phyloP scores from a whole-genome alignment of 1,140 invertebrate species.

The Drosophila sucinea region DNA sequence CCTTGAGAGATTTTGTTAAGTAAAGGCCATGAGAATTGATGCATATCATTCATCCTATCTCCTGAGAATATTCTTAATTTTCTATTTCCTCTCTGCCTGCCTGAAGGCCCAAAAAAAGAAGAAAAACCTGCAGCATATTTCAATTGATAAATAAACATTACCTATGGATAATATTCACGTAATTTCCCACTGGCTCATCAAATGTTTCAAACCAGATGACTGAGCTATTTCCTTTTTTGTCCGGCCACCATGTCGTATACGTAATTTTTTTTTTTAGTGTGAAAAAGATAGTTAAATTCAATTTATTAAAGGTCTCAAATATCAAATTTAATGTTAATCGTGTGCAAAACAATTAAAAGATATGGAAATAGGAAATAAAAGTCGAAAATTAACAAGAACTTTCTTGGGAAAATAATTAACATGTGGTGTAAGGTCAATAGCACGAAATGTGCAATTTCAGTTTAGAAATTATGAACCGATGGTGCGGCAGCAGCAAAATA shows the following conservation, averaged over 20 bases:
- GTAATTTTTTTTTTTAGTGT: too few species aligned
- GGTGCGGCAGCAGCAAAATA: not conserved
- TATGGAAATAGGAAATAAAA: not conserved
- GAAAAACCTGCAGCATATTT: not conserved
- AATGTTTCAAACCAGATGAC: too few species aligned
- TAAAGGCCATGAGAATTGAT: constrained; percentile 27
- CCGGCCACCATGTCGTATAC: too few species aligned
- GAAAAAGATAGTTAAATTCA: too few species aligned
- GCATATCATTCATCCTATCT: constrained; percentile 32
- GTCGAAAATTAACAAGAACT: not conserved
- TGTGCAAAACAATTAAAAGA: too few species aligned
- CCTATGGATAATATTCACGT: too few species aligned
- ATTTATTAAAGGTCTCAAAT: too few species aligned
- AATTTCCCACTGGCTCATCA: too few species aligned
- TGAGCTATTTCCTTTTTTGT: too few species aligned
- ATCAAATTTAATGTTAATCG: too few species aligned
- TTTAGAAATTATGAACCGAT: too few species aligned
- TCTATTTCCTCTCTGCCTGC: constrained; percentile 26
- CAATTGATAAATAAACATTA: too few species aligned
- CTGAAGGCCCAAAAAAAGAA: not conserved
- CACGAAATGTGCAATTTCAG: not conserved
- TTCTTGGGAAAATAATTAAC: not conserved
- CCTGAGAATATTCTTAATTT: constrained; percentile 42
- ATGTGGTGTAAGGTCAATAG: not conserved
- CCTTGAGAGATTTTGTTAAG: constrained; percentile 35